phyloP scores from a whole-genome alignment of 1,140 invertebrate species.

The Trialeurodes vaporariorum region DNA sequence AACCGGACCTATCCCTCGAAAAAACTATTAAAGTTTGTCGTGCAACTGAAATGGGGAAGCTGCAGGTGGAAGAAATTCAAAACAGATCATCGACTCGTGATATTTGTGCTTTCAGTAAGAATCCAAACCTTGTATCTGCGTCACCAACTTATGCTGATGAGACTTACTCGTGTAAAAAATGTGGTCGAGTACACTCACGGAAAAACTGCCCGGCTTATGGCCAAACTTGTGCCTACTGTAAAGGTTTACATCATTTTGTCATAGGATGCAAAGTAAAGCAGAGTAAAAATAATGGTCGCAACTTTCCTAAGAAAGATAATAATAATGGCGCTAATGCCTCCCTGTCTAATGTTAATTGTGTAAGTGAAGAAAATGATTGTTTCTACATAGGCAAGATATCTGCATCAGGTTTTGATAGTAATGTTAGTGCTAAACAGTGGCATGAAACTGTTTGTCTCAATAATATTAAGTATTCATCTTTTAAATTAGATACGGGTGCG shows the following conservation, averaged over 20 bases:
- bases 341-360: background rate
- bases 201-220: background rate
- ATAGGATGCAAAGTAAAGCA: background rate
- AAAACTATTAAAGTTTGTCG: background rate
- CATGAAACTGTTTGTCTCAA: background rate
- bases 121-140: too few species aligned
- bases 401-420: too few species aligned
- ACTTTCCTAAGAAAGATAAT: background rate
- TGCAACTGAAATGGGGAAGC: background rate
- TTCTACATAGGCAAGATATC: too few species aligned
- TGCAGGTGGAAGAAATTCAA: background rate
- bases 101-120: too few species aligned
- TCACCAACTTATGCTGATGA: background rate
- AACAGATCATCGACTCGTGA: background rate
- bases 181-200: background rate
- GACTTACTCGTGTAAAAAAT: background rate
- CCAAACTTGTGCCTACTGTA: background rate
- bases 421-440: too few species aligned
- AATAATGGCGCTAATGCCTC: background rate
- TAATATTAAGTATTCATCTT: background rate
- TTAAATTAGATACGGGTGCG: slow-evolving; percentile 4
- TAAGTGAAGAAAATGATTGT: background rate
- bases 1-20: background rate
- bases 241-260: background rate
- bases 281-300: background rate